Percentiles rank a stretch among this genome's conserved stretches.
Evolutionary conservation across 2,888 invertebrate species (phyloP).

Genomic region (Lordiphosa fenestrarum): DNA sequence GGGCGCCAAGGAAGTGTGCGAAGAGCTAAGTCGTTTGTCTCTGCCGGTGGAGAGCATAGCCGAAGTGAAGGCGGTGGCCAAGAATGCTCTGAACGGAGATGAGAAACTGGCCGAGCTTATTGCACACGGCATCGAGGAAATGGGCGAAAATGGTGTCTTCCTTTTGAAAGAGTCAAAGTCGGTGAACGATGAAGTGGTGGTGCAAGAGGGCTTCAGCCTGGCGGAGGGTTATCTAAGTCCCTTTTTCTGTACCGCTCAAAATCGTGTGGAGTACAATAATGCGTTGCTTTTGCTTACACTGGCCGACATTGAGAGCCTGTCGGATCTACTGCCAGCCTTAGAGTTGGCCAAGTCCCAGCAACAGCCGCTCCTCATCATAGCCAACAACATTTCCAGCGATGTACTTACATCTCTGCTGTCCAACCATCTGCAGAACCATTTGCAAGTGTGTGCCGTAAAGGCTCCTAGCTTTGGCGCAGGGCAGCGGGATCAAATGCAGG

Average conservation of each 20-base stretch:
- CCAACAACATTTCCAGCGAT: constrained; percentile 97
- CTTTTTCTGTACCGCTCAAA: constrained; percentile 86
- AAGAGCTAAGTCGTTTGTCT: constrained; percentile 92
- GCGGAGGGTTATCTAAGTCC: constrained; percentile 97
- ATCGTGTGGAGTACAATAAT: constrained; percentile 98
- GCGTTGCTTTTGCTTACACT: constrained; percentile 95
- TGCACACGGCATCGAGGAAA: constrained; percentile 96
- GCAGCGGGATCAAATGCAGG: constrained; percentile 92
- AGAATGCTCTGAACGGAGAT: constrained; percentile 99
- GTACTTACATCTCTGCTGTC: constrained; percentile 94
- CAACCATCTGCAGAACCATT: constrained; percentile 93
- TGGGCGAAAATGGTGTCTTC: constrained; percentile 98
- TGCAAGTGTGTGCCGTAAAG: constrained; percentile 96
- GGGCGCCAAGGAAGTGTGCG: constrained; percentile 95
- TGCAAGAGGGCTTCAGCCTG: constrained; percentile 98
- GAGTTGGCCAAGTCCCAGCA: constrained; percentile 96
- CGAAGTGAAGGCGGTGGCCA: constrained; percentile 98
- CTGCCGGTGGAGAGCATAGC: constrained; percentile 98
- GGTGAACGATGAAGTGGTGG: constrained; percentile 94
- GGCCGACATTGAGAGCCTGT: constrained; percentile 97
- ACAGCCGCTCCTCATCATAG: constrained; percentile 95
- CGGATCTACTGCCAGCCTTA: constrained; percentile 96
- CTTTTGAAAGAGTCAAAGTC: constrained; percentile 99
- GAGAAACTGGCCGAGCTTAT: constrained; percentile 93
- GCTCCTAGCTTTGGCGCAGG: constrained; percentile 98